Conservation (phyloP, 2,113 vertebrate species). For the Lanius ludovicianus region DNA sequence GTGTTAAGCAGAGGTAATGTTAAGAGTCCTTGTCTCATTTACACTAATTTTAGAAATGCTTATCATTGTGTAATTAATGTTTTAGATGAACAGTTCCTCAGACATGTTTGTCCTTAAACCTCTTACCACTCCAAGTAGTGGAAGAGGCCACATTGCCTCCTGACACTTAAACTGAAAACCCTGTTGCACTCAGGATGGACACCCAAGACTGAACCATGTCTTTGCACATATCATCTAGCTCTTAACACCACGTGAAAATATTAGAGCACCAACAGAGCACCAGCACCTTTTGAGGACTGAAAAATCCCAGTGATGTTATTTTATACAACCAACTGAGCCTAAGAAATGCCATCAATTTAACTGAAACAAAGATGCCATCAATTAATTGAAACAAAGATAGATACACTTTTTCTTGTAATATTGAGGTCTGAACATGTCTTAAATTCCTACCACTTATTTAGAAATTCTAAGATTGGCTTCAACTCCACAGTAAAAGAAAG, state of each 20-base stretch:
- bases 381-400: background rate
- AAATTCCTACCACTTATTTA: background rate
- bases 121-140: background rate
- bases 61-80: background rate
- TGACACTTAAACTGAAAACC: background rate
- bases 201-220: background rate
- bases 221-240: background rate
- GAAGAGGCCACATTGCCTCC: background rate
- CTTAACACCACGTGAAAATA: background rate
- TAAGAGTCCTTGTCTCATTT: background rate
- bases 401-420: background rate
- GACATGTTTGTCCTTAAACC: background rate
- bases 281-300: background rate
- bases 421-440: background rate
- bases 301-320: background rate
- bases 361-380: background rate
- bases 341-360: background rate
- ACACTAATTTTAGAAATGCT: background rate
- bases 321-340: background rate
- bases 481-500: background rate
- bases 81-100: background rate
- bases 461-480: background rate
- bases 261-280: background rate
- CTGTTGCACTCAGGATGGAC: background rate
- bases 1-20: background rate